Evolutionary conservation across 2,888 invertebrate species (phyloP).

Genomic region (Eilema depressum): DNA sequence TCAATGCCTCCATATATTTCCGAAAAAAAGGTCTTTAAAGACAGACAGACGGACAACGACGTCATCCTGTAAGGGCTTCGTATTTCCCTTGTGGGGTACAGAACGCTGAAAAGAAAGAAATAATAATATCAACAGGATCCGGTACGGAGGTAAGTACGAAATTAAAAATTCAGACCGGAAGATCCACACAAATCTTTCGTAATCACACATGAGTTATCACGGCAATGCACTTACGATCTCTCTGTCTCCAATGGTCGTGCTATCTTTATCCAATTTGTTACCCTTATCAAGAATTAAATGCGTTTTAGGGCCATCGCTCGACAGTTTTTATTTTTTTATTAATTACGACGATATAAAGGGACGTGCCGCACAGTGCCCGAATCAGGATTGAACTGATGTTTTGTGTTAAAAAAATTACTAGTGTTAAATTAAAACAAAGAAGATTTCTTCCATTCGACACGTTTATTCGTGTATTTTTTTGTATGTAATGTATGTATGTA

Average conservation of each 20-base stretch:
- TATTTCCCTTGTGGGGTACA: too few species aligned
- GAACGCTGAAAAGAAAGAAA: too few species aligned
- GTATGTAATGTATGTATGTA: too few species aligned
- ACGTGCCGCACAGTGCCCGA: conserved; percentile 57
- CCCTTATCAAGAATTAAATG: conserved; percentile 87
- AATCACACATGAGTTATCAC: conserved; percentile 78
- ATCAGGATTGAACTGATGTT: conserved; percentile 18
- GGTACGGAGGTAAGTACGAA: neutral
- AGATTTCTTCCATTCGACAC: too few species aligned
- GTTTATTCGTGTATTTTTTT: too few species aligned
- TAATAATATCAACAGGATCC: neutral
- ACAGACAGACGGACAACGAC: too few species aligned
- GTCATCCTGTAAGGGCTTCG: too few species aligned
- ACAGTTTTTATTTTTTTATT: conserved; percentile 80
- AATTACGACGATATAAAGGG: conserved; percentile 74
- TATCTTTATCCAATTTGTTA: conserved; percentile 87
- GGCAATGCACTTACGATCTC: conserved; percentile 86
- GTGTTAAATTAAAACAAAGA: too few species aligned
- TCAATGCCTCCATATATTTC: too few species aligned
- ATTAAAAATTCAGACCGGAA: conserved; percentile 9
- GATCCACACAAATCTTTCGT: conserved; percentile 61
- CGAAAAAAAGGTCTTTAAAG: too few species aligned
- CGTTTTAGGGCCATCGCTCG: conserved; percentile 81
- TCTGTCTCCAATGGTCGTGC: conserved; percentile 79
- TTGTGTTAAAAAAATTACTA: too few species aligned